phyloP scores from a whole-genome alignment of 2,113 vertebrate species.

The Notarius lentiginosus region DNA sequence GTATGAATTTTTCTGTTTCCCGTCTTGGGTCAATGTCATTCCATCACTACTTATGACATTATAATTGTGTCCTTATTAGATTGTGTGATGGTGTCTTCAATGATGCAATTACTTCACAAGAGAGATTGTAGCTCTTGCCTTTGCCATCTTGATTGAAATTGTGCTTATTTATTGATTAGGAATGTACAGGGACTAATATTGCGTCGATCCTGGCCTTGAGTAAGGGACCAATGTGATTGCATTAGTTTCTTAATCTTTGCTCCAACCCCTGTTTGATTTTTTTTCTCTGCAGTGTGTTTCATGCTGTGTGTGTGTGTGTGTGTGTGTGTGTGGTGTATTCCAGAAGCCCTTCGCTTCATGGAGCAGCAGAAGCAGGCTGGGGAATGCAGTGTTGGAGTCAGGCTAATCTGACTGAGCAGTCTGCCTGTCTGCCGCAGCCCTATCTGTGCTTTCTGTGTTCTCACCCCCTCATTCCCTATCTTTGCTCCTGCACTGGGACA shows the following conservation, averaged over 20 bases:
- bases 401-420: conserved; percentile 80
- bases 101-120: background rate
- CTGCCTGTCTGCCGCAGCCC: conserved; percentile 81
- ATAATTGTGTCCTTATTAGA: conserved; percentile 35
- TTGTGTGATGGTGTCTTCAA: conserved; percentile 13
- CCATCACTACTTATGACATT: background rate
- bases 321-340: conserved; percentile 33
- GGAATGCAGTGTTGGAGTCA: conserved; percentile 86
- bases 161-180: background rate
- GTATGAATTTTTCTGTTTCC: background rate
- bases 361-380: conserved; percentile 66
- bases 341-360: background rate
- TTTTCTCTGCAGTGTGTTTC: background rate
- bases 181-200: background rate
- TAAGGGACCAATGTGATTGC: background rate
- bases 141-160: background rate
- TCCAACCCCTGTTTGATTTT: background rate
- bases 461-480: conserved; percentile 85
- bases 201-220: background rate
- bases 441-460: conserved; percentile 85
- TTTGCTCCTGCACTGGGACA: conserved; percentile 63
- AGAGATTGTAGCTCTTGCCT: background rate
- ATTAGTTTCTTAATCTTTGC: background rate
- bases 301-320: conserved; percentile 2
- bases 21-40: background rate